A percentile compares a stretch with the other conserved stretches of the same genome.
Evolutionary conservation across 2,888 invertebrate genomes (phyloP).

Genomic region (Helicoverpa assulta): DNA sequence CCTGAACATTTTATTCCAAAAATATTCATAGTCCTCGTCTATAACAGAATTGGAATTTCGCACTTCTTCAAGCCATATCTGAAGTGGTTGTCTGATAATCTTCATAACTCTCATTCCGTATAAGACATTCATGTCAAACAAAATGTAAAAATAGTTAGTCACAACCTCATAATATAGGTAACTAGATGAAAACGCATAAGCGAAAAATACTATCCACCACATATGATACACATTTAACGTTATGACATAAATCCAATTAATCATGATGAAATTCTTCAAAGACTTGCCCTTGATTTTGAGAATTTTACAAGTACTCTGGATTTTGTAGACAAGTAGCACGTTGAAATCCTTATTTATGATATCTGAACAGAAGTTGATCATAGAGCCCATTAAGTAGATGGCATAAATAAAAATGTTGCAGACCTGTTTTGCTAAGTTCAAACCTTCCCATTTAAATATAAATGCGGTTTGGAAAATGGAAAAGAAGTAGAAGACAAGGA

Average conservation of each 20-base stretch:
- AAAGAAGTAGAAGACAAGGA: background rate
- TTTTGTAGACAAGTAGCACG: constrained; percentile 1
- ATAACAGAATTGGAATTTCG: background rate
- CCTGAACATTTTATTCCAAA: constrained; percentile 20
- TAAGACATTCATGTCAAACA: constrained; percentile 6
- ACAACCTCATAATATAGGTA: background rate
- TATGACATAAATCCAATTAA: constrained; percentile 7
- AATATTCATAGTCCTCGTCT: background rate
- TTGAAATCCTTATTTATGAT: constrained; percentile 12
- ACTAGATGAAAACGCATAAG: background rate
- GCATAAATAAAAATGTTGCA: no score
- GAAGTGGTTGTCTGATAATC: background rate
- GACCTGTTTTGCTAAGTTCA: background rate
- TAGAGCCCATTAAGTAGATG: background rate
- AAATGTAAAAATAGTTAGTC: background rate
- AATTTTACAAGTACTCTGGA: constrained; percentile 6
- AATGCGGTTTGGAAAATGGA: background rate
- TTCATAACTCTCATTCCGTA: constrained; percentile 10
- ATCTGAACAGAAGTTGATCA: constrained; percentile 2
- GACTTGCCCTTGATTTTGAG: constrained; percentile 4
- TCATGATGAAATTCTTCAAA: background rate
- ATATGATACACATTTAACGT: constrained; percentile 5
- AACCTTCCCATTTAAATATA: background rate
- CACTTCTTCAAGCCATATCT: constrained; percentile 9
- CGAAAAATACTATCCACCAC: background rate